Evolutionary conservation across 2,797 vertebrate species (phyloP), one percentile per base, ranked within the genome.

Genomic region (Crocidura indochinensis): DNA sequence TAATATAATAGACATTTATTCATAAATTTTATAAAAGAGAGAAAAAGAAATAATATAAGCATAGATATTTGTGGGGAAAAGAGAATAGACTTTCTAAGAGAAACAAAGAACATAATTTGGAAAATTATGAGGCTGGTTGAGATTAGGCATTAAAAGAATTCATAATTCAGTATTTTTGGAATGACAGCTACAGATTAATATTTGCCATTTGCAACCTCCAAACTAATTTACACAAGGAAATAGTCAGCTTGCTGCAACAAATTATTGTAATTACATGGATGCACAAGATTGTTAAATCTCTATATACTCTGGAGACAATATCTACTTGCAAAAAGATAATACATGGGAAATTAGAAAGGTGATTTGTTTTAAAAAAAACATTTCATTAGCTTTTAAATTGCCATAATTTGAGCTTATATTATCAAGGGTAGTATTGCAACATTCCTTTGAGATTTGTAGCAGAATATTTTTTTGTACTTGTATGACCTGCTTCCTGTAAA

Each of bases 91-190:
- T 56, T 77, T 65, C 44, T 87, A 31, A 24, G 75, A 86, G 51
- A 92, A 79, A 46, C 74, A 88, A 79, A 91, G 10, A 74, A 62
- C 47, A 29, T 80, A 74, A 49, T 26, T 76, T 74, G 65, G 72
- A 80, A 91, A 88, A 88, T 74, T 86, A 27, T 72, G 38, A 93
- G 19, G n/a, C 73, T 94, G 93, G 71, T 68, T 78, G 26, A 84
- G 84, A 94, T 93, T 78, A 93, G 38, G 15, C 71, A 81, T 94
- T 77, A 91, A 85, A 91, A 87, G 67, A 65, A 29, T 72, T 78
- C 47, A 73, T 85, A 90, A 94, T 56, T 76, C 79, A 79, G 78
- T 67, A 44, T 80, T 38, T 64, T 88, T 49, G 17, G 81, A 73
- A 96, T 92, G 27, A 27, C 73, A 74, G 85, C 46, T 74, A 3